Evolutionary conservation across 2,888 invertebrate genomes (phyloP).

Genomic region (Germaria angustata): DNA sequence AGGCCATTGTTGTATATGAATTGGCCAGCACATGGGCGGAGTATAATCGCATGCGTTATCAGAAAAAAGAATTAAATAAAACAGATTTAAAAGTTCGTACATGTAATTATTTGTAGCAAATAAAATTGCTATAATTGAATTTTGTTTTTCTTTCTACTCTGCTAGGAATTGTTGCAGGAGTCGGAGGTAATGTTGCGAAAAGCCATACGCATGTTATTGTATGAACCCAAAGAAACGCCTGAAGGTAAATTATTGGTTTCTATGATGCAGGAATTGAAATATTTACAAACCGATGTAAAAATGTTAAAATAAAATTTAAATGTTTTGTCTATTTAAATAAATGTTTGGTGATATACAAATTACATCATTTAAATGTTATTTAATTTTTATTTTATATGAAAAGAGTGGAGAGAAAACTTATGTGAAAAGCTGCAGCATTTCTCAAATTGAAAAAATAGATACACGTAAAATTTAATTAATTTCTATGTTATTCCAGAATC

Average conservation of each 20-base stretch:
- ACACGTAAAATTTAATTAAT: too few relatives aligned
- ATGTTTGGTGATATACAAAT: constrained; percentile 1
- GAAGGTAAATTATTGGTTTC: constrained; percentile 86
- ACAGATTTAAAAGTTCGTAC: constrained; percentile 78
- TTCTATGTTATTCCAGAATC: too few relatives aligned
- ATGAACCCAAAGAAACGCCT: constrained; percentile 86
- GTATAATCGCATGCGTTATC: constrained; percentile 78
- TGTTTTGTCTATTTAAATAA: not conserved
- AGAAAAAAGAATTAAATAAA: constrained; percentile 71
- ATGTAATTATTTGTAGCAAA: not conserved
- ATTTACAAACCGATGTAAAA: constrained; percentile 82
- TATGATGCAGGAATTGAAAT: constrained; percentile 85
- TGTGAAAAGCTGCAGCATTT: not conserved
- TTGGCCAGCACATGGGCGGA: constrained; percentile 85
- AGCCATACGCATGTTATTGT: constrained; percentile 84
- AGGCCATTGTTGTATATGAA: constrained; percentile 88
- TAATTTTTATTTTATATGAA: not conserved
- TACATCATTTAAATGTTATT: constrained; percentile 29
- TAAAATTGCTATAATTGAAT: not conserved
- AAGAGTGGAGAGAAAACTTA: not conserved
- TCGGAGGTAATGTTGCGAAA: constrained; percentile 83
- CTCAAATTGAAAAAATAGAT: not conserved
- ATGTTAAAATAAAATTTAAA: constrained; percentile 61
- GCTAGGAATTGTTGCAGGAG: constrained; percentile 82
- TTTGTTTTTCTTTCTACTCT: constrained; percentile 28